Evolutionary conservation across 2,888 invertebrate genomes (phyloP), one percentile per base, ranked within the genome.

Genomic region (Chaetogeoica ovagalla): DNA sequence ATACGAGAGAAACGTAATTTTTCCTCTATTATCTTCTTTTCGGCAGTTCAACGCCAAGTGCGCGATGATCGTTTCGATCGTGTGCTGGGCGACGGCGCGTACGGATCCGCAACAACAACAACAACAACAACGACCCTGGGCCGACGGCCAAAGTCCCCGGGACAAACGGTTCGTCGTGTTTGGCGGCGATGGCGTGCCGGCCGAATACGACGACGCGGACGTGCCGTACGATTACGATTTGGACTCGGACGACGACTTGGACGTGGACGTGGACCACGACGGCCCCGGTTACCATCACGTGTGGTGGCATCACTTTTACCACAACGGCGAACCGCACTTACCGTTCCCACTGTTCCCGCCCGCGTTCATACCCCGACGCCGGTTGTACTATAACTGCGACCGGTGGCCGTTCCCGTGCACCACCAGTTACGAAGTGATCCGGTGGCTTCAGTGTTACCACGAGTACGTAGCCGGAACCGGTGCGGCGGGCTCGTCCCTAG

Each of bases 281-380:
- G 79, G 55, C 6, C 66, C 57, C 59, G 75, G 59, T 68, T 59
- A 59, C 43, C 57, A 79, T 17, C 79, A 63, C 63, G 52, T 55
- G 19, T 79, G 71, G 71, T 79, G 79, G 79, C 57, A 79, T 19
- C 57, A 71, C 23, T 70, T 55, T n/a, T 79, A 79, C 15, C 79
- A 71, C 0, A 52, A 77, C 37, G 79, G 55, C 6, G 70, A 70
- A 15, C 79, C 79, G n/a, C 69, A 63, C 9, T 5, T 79, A n/a
- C 79, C 79, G 23, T 79, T 79, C 15, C 79, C 79, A 8, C 23
- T 79, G 15, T 79, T 79, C 63, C 79, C 79, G 43, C 79, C 71
- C 43, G n/a, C 70, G 0, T 62, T 43, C 23, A 21, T 70, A 0
- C 62, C 69, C 69, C 69, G 21, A 21, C 73, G 63, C 4, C 66